Conservation (phyloP, 2,797 vertebrate genomes). For the Odontamblyopus lacepedii region DNA sequence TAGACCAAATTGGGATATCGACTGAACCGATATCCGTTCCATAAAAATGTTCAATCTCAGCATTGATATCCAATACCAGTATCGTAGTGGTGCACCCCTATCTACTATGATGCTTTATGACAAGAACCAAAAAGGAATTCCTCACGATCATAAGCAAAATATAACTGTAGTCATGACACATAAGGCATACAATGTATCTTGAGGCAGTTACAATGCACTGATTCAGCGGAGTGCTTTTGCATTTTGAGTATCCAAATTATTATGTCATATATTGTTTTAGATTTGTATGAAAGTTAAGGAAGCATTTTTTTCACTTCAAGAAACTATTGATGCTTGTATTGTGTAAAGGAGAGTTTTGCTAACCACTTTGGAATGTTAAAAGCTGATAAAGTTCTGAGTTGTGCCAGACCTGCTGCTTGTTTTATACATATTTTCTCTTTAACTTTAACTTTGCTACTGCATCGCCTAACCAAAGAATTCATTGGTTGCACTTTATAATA, state of each 20-base stretch:
- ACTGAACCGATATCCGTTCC: too few relatives aligned
- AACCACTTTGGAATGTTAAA: constrained; percentile 1
- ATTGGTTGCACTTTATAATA: too few relatives aligned
- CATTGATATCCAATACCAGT: too few relatives aligned
- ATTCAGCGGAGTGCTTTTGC: neutral
- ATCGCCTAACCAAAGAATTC: neutral
- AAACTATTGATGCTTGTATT: neutral
- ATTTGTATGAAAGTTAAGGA: neutral
- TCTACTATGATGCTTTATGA: neutral
- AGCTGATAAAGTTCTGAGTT: neutral
- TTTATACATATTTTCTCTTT: neutral
- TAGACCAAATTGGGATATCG: too few relatives aligned
- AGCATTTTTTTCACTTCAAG: neutral
- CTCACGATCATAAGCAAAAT: neutral
- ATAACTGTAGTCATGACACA: neutral
- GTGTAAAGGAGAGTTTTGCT: neutral
- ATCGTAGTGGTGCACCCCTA: too few relatives aligned
- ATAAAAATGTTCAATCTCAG: too few relatives aligned
- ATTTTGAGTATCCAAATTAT: neutral
- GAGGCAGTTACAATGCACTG: constrained; percentile 8
- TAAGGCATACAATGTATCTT: constrained; percentile 3
- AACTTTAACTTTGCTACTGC: neutral
- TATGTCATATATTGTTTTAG: neutral
- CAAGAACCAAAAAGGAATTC: neutral
- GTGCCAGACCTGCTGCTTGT: neutral